Conservation (phyloP, 2,113 vertebrate genomes). For the Glaucomys volans region DNA sequence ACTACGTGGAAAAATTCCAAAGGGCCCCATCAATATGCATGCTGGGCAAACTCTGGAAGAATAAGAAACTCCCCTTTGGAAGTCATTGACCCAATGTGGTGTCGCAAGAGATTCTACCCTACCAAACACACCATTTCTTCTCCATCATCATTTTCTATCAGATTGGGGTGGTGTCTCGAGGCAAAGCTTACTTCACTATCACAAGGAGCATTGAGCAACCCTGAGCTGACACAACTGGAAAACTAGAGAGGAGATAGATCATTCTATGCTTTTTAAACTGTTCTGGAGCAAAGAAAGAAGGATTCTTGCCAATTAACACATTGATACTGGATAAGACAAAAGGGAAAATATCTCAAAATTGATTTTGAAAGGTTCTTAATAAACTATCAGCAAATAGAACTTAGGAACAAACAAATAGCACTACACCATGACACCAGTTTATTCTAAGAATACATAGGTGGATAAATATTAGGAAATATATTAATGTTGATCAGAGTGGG, state of each 20-base stretch:
- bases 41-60: neutral
- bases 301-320: constrained; percentile 3
- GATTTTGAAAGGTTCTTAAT: neutral
- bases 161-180: neutral
- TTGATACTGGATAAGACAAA: neutral
- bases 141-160: neutral
- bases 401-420: neutral
- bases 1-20: neutral
- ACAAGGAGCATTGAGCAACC: neutral
- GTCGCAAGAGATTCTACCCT: neutral
- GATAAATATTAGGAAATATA: neutral
- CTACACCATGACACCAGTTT: neutral
- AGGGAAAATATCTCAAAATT: neutral
- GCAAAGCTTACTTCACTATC: neutral
- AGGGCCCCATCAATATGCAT: neutral
- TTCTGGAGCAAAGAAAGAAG: constrained; percentile 1
- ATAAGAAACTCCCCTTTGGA: neutral
- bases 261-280: neutral
- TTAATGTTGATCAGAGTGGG: neutral
- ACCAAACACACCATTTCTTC: neutral
- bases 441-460: neutral
- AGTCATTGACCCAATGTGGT: neutral
- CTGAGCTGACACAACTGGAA: neutral
- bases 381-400: constrained; percentile 23
- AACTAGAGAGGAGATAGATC: neutral